These are phyloP conservation scores for Synanthedon tipuliformis DNA, from an alignment of 2,888 invertebrate genomes.

Conservation along the genomic window DNA sequence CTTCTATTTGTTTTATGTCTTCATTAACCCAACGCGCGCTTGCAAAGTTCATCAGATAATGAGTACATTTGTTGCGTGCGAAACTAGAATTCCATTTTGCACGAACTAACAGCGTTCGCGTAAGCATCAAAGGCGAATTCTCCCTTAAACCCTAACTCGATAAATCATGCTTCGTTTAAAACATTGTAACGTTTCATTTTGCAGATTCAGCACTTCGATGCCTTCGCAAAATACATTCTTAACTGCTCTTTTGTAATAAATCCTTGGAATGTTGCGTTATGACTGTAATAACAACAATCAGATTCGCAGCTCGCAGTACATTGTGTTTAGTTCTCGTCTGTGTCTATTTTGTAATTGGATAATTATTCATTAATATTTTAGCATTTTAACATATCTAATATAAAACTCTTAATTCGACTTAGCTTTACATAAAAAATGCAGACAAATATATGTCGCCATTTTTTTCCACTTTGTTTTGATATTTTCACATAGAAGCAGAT, in stretches of 20 bases:
- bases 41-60: constrained; percentile 66
- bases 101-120: constrained; percentile 46
- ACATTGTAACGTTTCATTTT: constrained; percentile 50
- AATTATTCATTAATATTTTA: constrained; percentile 13
- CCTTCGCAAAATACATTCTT: constrained; percentile 38
- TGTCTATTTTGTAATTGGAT: constrained; percentile 35
- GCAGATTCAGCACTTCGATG: constrained; percentile 47
- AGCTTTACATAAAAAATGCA: too few relatives aligned
- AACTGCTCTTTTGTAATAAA: constrained; percentile 63
- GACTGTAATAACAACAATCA: constrained; percentile 58
- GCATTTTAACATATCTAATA: neutral
- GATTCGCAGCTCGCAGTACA: constrained; percentile 52
- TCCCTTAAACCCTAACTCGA: constrained; percentile 18
- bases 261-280: constrained; percentile 51
- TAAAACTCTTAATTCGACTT: too few relatives aligned
- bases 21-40: constrained; percentile 21
- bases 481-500: too few relatives aligned
- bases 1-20: constrained; percentile 10
- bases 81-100: constrained; percentile 66
- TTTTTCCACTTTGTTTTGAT: too few relatives aligned
- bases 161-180: constrained; percentile 32
- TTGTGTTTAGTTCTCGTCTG: constrained; percentile 36
- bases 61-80: constrained; percentile 68
- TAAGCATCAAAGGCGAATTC: constrained; percentile 48
- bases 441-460: too few relatives aligned